Base-by-base conservation (phyloP, 1,140 invertebrate genomes). In the Drosophila equinoxialis region DNA sequence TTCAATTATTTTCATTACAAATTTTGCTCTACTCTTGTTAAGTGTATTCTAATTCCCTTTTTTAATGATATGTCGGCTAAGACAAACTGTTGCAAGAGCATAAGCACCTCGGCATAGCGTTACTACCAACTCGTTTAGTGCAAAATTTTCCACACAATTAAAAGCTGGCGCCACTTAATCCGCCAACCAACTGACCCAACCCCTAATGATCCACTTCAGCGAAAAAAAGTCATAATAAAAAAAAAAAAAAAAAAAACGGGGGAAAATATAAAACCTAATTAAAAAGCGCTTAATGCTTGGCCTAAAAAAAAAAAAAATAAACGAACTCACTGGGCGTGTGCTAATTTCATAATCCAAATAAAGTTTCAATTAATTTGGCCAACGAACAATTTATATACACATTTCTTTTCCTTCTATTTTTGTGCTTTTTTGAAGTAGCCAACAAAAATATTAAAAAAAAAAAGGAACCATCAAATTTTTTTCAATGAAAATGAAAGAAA, bases 311-410 rank as follows among this genome's bases (percentile, higher is more conserved):
- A 66, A 61, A 65, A 35, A 58, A 57, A 26, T 2, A 23, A 26
- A 26, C 23, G 23, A 26, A 68, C 55, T 71, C 74, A 68, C 64
- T 85, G 81, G 71, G 55, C 82, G 68, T 78, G 81, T 78, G 82
- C 81, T 85, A 86, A 85, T 86, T 85, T 81, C 71, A 85, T 85
- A 85, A 85, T 81, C 81, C 81, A 81, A 85, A 85, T 85, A 85
- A 85, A 85, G 81, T 85, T 85, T 85, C 82, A 85, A 85, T 81
- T 86, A 86, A 81, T 86, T 86, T 81, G 65, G 58, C 70, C 71
- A 72, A 65, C 54, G 51, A 69, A 74, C 65, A 71, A 77, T 77
- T 81, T 77, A 71, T 58, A 30, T 8, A 60, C 37, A 39, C 26
- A 58, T 62, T 65, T 67, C 8, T 8, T 48, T 3, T 45, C 48